Conservation (phyloP, 2,888 invertebrate genomes). For the Epsilonema sp. region DNA sequence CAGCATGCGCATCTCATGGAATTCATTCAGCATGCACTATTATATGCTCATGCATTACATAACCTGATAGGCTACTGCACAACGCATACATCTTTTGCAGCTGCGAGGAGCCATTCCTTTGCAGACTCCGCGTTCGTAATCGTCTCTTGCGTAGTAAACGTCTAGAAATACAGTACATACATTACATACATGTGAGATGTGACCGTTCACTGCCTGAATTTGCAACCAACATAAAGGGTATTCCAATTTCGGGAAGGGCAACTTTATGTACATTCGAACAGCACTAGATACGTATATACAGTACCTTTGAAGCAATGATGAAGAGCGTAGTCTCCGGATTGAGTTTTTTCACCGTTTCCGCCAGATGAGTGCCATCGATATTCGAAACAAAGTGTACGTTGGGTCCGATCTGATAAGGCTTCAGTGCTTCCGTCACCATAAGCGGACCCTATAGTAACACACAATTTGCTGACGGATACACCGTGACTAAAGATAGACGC, state of each 20-base stretch:
- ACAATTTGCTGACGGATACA: no score
- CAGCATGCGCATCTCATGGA: no score
- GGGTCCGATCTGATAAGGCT: conserved; percentile 66
- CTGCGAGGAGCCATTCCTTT: conserved; percentile 75
- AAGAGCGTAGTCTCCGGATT: conserved; percentile 83
- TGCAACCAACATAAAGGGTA: no score
- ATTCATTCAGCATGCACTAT: neutral
- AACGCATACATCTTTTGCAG: conserved; percentile 57
- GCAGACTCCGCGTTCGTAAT: conserved; percentile 96
- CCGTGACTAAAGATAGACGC: no score
- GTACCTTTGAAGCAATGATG: conserved; percentile 84
- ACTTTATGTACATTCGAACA: no score
- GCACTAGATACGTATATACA: no score
- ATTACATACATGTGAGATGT: neutral
- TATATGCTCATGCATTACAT: no score
- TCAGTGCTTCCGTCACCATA: conserved; percentile 95
- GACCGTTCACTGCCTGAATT: no score
- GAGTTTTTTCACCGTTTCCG: conserved; percentile 68
- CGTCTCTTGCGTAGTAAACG: conserved; percentile 93
- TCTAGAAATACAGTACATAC: conserved; percentile 34
- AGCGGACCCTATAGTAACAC: conserved; percentile 55
- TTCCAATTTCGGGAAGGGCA: no score
- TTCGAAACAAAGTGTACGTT: conserved; percentile 90
- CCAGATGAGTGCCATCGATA: conserved; percentile 94
- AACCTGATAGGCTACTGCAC: no score